Conservation (phyloP, 2,888 invertebrate species). For the Acanthosoma haemorrhoidale region DNA sequence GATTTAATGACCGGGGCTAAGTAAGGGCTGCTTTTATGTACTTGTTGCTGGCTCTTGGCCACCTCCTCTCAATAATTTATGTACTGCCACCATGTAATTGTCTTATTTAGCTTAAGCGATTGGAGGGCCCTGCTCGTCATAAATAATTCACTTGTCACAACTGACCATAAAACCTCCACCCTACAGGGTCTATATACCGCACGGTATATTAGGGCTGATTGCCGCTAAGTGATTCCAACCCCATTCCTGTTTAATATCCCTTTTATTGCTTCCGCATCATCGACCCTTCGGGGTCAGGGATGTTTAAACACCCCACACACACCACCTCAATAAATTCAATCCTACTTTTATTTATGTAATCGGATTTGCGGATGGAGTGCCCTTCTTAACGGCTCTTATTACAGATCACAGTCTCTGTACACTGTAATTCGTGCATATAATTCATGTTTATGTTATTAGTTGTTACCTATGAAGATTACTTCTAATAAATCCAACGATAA, state of each 20-base stretch:
- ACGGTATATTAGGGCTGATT: not conserved
- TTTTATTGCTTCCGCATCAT: not conserved
- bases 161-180: slow-evolving; percentile 19
- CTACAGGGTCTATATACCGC: not conserved
- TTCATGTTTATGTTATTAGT: too few species aligned
- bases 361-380: too few species aligned
- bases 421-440: too few species aligned
- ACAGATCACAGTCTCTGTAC: too few species aligned
- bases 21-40: not conserved
- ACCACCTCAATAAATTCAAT: too few species aligned
- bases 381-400: too few species aligned
- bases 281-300: too few species aligned
- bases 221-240: slow-evolving; percentile 4
- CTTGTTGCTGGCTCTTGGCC: slow-evolving; percentile 5
- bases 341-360: too few species aligned
- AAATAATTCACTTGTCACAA: slow-evolving; percentile 19
- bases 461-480: too few species aligned
- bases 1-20: not conserved
- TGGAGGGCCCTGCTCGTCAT: too few species aligned
- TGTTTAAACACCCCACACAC: too few species aligned
- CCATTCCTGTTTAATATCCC: not conserved
- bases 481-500: too few species aligned
- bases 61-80: not conserved
- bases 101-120: slow-evolving; percentile 8
- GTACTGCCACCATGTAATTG: not conserved